Percentiles rank a stretch among this genome's conserved stretches.
These are phyloP conservation scores for Lasioglossum calceatum DNA, from an alignment of 2,888 invertebrate genomes.

Conservation along the genomic window DNA sequence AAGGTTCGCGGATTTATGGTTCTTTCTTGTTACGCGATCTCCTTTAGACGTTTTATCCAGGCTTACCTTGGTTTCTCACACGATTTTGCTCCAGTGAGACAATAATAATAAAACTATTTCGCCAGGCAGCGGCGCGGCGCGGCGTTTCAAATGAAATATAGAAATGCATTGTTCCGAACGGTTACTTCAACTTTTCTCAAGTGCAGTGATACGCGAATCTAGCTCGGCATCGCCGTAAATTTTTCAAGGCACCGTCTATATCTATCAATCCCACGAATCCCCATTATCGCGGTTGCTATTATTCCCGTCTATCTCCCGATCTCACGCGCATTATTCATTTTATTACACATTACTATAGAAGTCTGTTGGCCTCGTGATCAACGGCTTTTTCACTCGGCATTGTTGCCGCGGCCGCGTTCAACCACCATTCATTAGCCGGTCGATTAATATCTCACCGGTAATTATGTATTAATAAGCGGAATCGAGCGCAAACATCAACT, in stretches of 20 bases:
- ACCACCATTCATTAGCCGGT: slow-evolving; percentile 42
- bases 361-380: background rate
- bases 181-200: background rate
- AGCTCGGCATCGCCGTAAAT: background rate
- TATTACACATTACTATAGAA: slow-evolving; percentile 48
- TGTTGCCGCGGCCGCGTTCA: slow-evolving; percentile 23
- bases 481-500: slow-evolving; percentile 28
- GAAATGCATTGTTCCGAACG: background rate
- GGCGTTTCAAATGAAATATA: background rate
- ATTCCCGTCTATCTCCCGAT: slow-evolving; percentile 32
- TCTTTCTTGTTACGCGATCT: background rate
- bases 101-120: background rate
- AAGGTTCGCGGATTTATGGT: background rate
- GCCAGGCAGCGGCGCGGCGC: background rate
- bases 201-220: background rate
- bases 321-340: slow-evolving; percentile 45
- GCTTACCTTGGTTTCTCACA: background rate
- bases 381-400: slow-evolving; percentile 42
- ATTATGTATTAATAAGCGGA: slow-evolving; percentile 56
- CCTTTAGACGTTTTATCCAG: background rate
- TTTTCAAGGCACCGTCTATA: background rate
- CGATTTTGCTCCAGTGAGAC: background rate
- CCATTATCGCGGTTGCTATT: slow-evolving; percentile 32
- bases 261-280: slow-evolving; percentile 29
- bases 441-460: slow-evolving; percentile 53